Evolutionary conservation across 2,797 vertebrate species (phyloP), one percentile per base, ranked within the genome.

Genomic region (Zonotrichia albicollis): DNA sequence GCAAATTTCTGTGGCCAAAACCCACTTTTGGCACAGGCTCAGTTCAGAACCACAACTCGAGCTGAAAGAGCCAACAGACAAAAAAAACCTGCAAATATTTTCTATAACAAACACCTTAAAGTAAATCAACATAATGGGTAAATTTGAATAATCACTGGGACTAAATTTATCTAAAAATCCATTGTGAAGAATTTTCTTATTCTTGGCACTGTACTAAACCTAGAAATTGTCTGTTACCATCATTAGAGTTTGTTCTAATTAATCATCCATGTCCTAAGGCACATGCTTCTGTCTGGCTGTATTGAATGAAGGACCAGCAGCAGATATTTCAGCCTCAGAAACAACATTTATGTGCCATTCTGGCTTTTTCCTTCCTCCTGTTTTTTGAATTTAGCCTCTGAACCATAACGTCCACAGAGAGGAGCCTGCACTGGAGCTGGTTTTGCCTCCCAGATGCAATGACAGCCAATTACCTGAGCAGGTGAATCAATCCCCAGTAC

Each of bases 361-460:
- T 84, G 40, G 10, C 51, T 86, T 21, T 64, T 72, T 21, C 34
- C 53, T 91, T 73, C 83, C 55, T 90, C 93, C 86, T 81, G 25
- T 80, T 95, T 93, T 91, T 73, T 10, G 11, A 54, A 32, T 91
- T 76, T 29, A 90, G 57, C 66, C 76, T 71, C 91, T 91, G 92
- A 93, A 75, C 73, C 73, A 36, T 83, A 30, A 57, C 21, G 4
- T 53, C 46, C 74, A 36, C 38, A 77, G 94, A 80, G 11, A 60
- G 10, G 21, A 84, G 80, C 65, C 51, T 85, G 58, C 38, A 5
- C 64, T 75, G 21, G 54, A 73, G 80, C n/a, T 84, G 76, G 48
- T 51, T 81, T 46, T 93, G 70, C 67, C 88, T 68, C 87, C 5
- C 3, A 79, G 18, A 16, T 29, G 36, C 48, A 42, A 32, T 30